Evolutionary conservation across 1,140 invertebrate genomes (phyloP), one percentile per base, ranked within the genome.

Genomic region (Cheumatopsyche charites): DNA sequence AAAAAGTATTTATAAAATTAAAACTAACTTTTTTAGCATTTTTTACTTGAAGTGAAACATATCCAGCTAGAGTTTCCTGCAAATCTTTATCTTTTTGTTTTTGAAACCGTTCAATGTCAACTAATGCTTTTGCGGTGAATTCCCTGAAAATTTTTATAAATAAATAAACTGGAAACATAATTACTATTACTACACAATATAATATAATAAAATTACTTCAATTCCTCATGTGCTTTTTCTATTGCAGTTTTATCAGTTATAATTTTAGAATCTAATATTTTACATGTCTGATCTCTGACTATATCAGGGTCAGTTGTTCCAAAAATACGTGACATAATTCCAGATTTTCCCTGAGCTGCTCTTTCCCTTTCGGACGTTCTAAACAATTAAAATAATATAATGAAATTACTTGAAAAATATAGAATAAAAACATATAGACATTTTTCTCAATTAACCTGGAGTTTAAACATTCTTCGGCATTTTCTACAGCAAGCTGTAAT

Each of bases 241-340:
- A 92, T 88, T 61, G 85, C 82, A 58, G 82, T 81, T 73, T 89
- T 86, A 47, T 88, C 87, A 69, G 89, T 86, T 62, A 85, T 79
- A 74, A 94, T 93, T 82, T 90, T 90, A 76, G 90, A 86, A 79
- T 94, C 91, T 21, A 94, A 80, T 47, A 89, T 87, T 43, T 86
- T 82, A 47, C 92, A 87, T 82, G 90, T 91, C 71, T 89, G 81
- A 79, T 93, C 91, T 62, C 90, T 85, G 43, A 93, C 89, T 79
- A 94, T 92, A 77, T 92, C 91, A 0, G 91, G 91, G 75, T 93
- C 91, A 0, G 91, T 88, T 47, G 88, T 87, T n/a, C 91, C 92
- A 84, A 94, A 92, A 66, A 93, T 72, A 1, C 89, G 83, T 4
- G 89, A 90, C 87, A 92, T 90, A 9, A 92, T 75, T 1, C 90